These are phyloP conservation scores for Coreius guichenoti DNA, from an alignment of 2,797 vertebrate genomes.

Conservation along the genomic window DNA sequence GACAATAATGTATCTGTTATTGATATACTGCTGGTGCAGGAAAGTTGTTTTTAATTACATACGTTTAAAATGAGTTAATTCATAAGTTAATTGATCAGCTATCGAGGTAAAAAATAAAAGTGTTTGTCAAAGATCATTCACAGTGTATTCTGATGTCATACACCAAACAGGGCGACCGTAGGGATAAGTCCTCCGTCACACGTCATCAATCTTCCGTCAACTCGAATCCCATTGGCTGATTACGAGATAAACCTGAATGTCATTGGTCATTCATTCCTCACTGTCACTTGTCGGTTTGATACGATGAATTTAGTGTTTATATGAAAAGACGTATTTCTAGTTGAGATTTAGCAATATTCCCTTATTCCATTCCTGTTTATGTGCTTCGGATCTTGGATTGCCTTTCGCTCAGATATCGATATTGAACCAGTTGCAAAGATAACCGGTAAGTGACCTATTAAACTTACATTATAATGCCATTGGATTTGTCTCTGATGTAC, in stretches of 20 bases:
- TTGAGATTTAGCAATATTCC: neutral
- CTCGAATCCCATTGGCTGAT: constrained; percentile 44
- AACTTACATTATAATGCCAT: neutral
- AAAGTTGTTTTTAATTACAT: neutral
- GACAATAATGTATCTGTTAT: neutral
- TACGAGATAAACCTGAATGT: neutral
- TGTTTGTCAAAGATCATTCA: neutral
- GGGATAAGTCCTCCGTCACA: neutral
- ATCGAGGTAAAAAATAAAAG: neutral
- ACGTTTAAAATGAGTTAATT: neutral
- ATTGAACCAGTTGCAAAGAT: neutral
- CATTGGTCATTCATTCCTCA: constrained; percentile 33
- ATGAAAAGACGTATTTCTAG: neutral
- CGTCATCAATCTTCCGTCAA: constrained; percentile 3
- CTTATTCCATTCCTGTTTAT: neutral
- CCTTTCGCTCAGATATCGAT: neutral
- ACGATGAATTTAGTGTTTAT: neutral
- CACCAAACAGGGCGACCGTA: neutral
- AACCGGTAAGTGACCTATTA: constrained; percentile 23
- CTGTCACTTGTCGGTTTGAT: neutral
- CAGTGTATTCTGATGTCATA: neutral
- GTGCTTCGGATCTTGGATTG: neutral
- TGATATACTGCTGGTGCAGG: neutral
- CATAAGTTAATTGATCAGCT: neutral
- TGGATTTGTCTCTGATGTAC: neutral